Percentiles rank a stretch among this genome's conserved stretches.
phyloP scores from a whole-genome alignment of 2,113 vertebrate species.

The Catagonus wagneri region DNA sequence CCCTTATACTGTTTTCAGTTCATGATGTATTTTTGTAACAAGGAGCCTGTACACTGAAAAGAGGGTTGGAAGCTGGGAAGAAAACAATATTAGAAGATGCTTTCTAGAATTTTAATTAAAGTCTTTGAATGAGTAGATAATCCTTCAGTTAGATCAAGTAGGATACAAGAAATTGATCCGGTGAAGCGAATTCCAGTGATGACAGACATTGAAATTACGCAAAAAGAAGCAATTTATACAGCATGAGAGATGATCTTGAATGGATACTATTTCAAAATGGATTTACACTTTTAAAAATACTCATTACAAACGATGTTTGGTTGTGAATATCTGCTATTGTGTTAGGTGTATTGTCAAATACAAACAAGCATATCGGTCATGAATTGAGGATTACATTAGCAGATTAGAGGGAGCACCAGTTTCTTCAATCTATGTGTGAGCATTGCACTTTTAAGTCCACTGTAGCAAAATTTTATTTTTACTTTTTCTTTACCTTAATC shows the following conservation, averaged over 20 bases:
- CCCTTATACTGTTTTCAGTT: neutral
- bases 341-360: neutral
- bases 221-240: neutral
- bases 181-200: neutral
- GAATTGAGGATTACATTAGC: neutral
- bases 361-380: neutral
- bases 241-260: neutral
- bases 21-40: slow-evolving; percentile 28
- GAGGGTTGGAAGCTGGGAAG: neutral
- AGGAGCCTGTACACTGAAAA: slow-evolving; percentile 27
- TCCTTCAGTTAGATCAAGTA: slow-evolving; percentile 6
- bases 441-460: neutral
- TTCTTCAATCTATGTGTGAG: neutral
- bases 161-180: slow-evolving; percentile 48
- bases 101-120: slow-evolving; percentile 31
- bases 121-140: neutral
- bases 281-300: neutral
- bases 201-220: neutral
- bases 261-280: neutral
- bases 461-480: neutral
- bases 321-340: neutral
- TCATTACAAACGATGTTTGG: neutral
- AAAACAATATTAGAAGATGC: neutral
- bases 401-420: neutral
- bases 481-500: neutral